These are phyloP conservation scores for Phrynocephalus versicolor DNA, from an alignment of 2,113 vertebrate species.

Conservation along the genomic window DNA sequence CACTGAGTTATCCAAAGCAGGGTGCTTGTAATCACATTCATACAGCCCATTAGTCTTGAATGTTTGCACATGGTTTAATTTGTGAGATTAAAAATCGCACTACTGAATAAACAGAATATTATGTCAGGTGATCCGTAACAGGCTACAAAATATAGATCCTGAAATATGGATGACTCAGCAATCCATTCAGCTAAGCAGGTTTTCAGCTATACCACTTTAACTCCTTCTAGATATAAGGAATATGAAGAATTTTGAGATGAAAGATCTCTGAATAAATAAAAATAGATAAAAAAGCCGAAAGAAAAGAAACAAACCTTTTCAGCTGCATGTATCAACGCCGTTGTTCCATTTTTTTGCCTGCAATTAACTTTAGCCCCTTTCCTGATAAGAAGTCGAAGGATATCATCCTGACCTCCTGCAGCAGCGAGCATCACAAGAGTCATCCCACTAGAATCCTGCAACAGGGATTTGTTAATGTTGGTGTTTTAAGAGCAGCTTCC, in stretches of 20 bases:
- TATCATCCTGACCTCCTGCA: slow-evolving; percentile 93
- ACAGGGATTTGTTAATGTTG: slow-evolving; percentile 4
- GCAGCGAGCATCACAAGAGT: slow-evolving; percentile 94
- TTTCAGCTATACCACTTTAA: not conserved
- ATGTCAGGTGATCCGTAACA: too few species aligned
- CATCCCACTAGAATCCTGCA: slow-evolving; percentile 94
- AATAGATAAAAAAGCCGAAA: not conserved
- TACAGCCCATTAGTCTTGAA: too few species aligned
- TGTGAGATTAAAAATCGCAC: too few species aligned
- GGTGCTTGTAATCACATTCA: too few species aligned
- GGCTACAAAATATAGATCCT: not conserved
- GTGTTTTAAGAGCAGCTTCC: not conserved
- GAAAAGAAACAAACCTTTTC: slow-evolving; percentile 84
- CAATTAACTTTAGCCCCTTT: slow-evolving; percentile 92
- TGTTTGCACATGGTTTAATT: too few species aligned
- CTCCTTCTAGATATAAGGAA: not conserved
- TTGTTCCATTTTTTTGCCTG: slow-evolving; percentile 92
- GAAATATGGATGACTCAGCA: not conserved
- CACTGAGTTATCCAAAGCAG: too few species aligned
- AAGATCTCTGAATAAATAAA: slow-evolving; percentile 4
- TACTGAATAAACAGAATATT: too few species aligned
- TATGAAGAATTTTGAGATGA: not conserved
- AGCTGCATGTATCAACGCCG: slow-evolving; percentile 92
- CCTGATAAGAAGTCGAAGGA: slow-evolving; percentile 89
- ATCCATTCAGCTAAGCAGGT: not conserved